These are phyloP conservation scores for Platysteira castanea DNA, from an alignment of 2,113 vertebrate species.

Conservation along the genomic window DNA sequence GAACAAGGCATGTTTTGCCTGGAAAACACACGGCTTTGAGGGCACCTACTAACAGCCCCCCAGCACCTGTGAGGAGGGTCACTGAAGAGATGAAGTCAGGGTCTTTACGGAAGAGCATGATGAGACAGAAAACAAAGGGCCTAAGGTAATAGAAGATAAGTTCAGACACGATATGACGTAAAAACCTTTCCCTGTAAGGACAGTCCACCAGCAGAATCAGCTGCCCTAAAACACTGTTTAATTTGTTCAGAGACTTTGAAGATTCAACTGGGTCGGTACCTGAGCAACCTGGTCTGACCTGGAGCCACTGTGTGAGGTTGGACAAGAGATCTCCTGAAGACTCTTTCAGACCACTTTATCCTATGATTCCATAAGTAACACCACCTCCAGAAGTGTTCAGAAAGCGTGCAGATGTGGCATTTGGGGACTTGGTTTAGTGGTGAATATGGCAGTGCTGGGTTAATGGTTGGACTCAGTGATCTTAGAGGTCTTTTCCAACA, in stretches of 20 bases:
- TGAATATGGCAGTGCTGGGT: not conserved
- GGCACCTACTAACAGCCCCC: not conserved
- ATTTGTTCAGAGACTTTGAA: not conserved
- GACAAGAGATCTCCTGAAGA: not conserved
- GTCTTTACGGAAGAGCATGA: not conserved
- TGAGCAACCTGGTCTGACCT: not conserved
- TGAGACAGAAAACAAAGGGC: fast-evolving
- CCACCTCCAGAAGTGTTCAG: not conserved
- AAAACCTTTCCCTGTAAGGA: not conserved
- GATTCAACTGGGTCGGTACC: not conserved
- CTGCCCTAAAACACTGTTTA: not conserved
- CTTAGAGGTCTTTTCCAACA: not conserved
- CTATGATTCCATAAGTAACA: not conserved
- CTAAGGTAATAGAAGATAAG: not conserved
- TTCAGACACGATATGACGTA: not conserved
- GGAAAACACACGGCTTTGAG: not conserved
- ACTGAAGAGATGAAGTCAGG: not conserved
- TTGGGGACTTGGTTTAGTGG: not conserved
- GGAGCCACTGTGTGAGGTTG: not conserved
- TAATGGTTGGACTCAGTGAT: not conserved
- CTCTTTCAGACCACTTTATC: not conserved
- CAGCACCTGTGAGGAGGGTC: not conserved
- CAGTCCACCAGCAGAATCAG: not conserved
- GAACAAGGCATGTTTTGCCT: not conserved
- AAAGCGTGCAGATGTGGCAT: not conserved